Base-by-base conservation (phyloP, 1,140 invertebrate species). In the Halotydeus destructor region DNA sequence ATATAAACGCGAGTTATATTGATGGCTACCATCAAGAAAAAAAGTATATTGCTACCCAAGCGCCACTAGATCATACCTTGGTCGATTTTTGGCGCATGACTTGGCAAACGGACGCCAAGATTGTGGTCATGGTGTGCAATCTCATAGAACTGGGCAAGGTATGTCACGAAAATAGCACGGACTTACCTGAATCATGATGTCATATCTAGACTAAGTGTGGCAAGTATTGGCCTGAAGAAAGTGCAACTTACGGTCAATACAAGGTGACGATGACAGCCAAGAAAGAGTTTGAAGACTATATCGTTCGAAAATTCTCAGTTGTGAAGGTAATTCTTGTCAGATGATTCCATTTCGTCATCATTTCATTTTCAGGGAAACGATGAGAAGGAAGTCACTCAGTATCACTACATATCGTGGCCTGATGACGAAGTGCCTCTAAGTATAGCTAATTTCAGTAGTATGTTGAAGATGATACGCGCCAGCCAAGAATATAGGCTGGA, bases 31-130 rank as follows among this genome's bases (percentile, higher is more conserved):
- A 65, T 1, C 67, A 66, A 31, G 63, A 68, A 31, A 66, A 67
- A 43, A 70, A 74, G 52, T 83, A 81, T 49, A 77, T 83, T 47
- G 77, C 78, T n/a, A 74, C 75, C 14, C 79, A 83, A 62, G 79
- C 77, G 12, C 80, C 81, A 0, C 68, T 77, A 45, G 66, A 70
- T 16, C 66, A 69, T 46, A 84, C 78, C 9, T 59, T 69, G 2
- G 60, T 62, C 31, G 78, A 83, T 56, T 82, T 84, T 57, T 84
- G 80, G 78, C 62, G 71, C 50, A 81, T 83, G 77, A 56, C 79
- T 16, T 69, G 78, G 54, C 69, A 79, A 53, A 69, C 78, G 54
- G 69, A 78, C 39, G 68, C 72, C 1, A 62, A 66, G 26, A 60
- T 79, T 8, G 76, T 84, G 52, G 69, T 80, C 21, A 82, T 83